phyloP scores from a whole-genome alignment of 1,140 invertebrate species.

The Drosophila sechellia region DNA sequence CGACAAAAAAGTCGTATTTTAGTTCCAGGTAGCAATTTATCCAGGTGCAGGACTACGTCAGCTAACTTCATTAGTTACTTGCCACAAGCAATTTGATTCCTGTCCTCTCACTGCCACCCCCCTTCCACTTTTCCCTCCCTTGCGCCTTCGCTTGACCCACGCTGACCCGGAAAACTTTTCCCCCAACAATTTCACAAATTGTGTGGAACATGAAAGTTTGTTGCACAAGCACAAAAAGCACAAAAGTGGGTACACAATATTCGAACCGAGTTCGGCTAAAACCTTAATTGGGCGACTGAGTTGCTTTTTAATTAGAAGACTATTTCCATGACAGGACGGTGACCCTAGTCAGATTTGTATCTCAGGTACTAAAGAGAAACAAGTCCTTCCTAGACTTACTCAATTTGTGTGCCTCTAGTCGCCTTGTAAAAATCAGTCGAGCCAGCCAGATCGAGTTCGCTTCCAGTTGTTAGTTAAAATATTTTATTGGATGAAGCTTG shows the following conservation, averaged over 20 bases:
- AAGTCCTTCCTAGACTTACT: too few species aligned
- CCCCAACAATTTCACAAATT: conserved; percentile 36
- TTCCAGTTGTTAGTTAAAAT: conserved; percentile 19
- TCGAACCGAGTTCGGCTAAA: background rate
- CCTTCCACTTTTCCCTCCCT: background rate
- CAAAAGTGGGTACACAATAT: background rate
- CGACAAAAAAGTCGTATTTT: conserved; percentile 30
- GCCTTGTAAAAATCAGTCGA: conserved; percentile 11
- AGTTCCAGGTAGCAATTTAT: conserved; percentile 27
- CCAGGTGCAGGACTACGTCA: conserved; percentile 9
- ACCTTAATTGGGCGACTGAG: conserved; percentile 2
- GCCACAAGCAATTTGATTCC: conserved; percentile 38
- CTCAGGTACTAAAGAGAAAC: background rate
- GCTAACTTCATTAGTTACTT: conserved; percentile 43
- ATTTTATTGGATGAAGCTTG: conserved; percentile 11
- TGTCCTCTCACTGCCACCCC: background rate
- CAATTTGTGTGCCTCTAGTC: conserved; percentile 1
- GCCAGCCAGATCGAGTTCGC: background rate
- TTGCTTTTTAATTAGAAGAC: conserved; percentile 40
- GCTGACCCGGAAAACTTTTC: conserved; percentile 37
- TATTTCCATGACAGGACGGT: conserved; percentile 8
- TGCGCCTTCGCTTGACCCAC: conserved; percentile 30
- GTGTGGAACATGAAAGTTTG: conserved; percentile 32
- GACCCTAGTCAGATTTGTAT: background rate
- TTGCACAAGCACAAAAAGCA: background rate